Base-by-base conservation (phyloP, 2,888 invertebrate genomes). In the Xanthorhoe designata region DNA sequence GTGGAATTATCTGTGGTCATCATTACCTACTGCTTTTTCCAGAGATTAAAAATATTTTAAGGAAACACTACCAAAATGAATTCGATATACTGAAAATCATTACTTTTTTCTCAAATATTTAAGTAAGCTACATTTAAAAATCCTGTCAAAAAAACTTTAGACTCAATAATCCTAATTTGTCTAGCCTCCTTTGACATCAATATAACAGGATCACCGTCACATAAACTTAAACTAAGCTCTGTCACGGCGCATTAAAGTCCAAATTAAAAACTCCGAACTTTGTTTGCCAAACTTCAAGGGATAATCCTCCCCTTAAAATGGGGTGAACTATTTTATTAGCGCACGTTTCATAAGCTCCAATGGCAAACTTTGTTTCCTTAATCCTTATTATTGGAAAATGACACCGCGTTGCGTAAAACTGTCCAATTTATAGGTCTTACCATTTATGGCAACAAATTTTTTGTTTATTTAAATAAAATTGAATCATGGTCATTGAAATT, bases 301-400 rank as follows among this genome's bases (percentile, higher is more conserved):
- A 52, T 61, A 50, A 68, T 38, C 50, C 51, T 17, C 35, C 58
- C 58, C 54, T 50, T 19, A 32, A 45, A 50, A 47, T 56, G 45
- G 68, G 64, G 57, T 64, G 60, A 68, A 64, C 58, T 61, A 61
- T 58, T 64, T 54, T 54, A 68, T 64, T 61, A 61, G 32, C 18
- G 54, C 9, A 45, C 57, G 56, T 62, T 62, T 59, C 47, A 55
- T 47, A 63, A 60, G 67, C 47, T 67, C 60, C 8, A 56, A 55
- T 67, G 19, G 51, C 60, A 29, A 60, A 67, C 62, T 62, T 66
- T 52, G 18, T 52, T 58, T 2, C 8, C 24, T 19, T 63, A 63
- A 63, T 59, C 60, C 59, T 38, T 60, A 35, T 50, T 64, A 64
- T 63, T 62, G 62, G 59, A 62, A 66, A 61, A 61, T 61, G 61